Conservation (phyloP, 2,888 invertebrate genomes). For the Melipona bicolor region DNA sequence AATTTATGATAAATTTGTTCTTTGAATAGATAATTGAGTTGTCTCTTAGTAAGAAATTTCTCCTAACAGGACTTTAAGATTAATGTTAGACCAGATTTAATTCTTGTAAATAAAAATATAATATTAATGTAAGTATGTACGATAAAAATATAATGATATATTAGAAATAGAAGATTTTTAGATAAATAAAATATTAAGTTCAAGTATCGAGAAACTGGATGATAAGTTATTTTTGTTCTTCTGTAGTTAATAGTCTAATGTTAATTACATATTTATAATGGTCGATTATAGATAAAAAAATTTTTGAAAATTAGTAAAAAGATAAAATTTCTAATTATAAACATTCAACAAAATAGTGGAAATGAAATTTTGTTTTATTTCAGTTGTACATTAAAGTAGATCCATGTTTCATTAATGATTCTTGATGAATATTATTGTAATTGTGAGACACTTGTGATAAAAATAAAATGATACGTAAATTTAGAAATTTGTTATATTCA, state of each 20-base stretch:
- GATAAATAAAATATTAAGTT: slow-evolving; percentile 4
- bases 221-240: background rate
- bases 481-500: too few relatives aligned
- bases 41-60: background rate
- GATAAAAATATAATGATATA: background rate
- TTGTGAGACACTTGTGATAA: too few relatives aligned
- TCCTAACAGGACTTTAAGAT: background rate
- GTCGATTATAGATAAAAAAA: background rate
- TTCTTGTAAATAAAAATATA: slow-evolving; percentile 1
- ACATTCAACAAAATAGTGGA: too few relatives aligned
- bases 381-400: too few relatives aligned
- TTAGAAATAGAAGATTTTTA: background rate
- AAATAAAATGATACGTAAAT: too few relatives aligned
- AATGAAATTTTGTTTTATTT: too few relatives aligned
- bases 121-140: background rate
- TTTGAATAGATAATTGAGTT: background rate
- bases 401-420: too few relatives aligned
- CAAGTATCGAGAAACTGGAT: background rate
- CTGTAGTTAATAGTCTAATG: background rate
- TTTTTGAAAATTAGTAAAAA: background rate
- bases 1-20: background rate
- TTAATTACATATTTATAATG: slow-evolving; percentile 4
- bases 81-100: background rate
- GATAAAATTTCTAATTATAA: background rate
- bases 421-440: too few relatives aligned